Conservation (phyloP, 1,140 invertebrate species). For the Archivesica marissinica region DNA sequence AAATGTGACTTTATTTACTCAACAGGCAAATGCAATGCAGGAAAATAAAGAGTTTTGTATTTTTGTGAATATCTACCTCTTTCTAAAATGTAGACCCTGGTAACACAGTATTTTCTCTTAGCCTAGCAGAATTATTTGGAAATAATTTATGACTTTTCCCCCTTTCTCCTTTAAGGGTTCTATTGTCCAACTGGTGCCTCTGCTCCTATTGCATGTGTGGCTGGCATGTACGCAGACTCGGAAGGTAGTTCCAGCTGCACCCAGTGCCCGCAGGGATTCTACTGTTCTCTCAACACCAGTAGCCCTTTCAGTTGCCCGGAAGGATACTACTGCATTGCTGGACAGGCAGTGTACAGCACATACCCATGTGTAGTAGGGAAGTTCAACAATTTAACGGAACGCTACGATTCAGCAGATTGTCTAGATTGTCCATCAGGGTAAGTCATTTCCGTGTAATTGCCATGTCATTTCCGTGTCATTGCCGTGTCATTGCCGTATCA, state of each 20-base stretch:
- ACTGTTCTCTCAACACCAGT: conserved; percentile 77
- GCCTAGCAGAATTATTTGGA: background rate
- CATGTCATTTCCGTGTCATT: too few relatives aligned
- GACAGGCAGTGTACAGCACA: conserved; percentile 31
- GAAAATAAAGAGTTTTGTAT: too few relatives aligned
- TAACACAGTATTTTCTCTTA: too few relatives aligned
- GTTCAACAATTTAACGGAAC: conserved; percentile 79
- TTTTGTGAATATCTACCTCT: too few relatives aligned
- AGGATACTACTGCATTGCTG: conserved; percentile 74
- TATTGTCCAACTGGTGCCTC: conserved; percentile 75
- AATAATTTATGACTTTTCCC: background rate
- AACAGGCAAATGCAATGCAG: too few relatives aligned
- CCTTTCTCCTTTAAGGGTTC: conserved; percentile 67
- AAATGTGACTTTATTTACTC: too few relatives aligned
- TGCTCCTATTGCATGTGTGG: conserved; percentile 72
- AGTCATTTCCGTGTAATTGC: conserved; percentile 31
- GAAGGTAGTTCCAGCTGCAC: conserved; percentile 71
- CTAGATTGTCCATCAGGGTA: conserved; percentile 77
- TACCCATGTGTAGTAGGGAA: conserved; percentile 77
- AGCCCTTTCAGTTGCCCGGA: conserved; percentile 77
- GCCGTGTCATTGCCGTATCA: too few relatives aligned
- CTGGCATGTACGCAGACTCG: conserved; percentile 74
- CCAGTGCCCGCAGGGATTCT: conserved; percentile 77
- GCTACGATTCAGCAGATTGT: conserved; percentile 66
- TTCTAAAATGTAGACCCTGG: too few relatives aligned